phyloP scores from a whole-genome alignment of 2,888 invertebrate species.

The Drosophila anomalipes region DNA sequence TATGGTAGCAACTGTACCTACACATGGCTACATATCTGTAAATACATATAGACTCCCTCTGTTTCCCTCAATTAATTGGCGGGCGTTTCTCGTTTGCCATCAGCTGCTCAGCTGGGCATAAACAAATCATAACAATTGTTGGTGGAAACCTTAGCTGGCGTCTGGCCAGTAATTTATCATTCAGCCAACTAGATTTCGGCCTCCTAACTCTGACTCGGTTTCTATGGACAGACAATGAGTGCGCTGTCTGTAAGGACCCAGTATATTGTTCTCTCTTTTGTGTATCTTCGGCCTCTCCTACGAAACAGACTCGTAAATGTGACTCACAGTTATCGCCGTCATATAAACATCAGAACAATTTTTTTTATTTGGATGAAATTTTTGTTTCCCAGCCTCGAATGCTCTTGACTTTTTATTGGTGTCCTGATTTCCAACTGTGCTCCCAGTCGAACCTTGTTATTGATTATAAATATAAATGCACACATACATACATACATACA shows the following conservation, averaged over 20 bases:
- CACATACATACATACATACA: not conserved
- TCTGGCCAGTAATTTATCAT: constrained; percentile 74
- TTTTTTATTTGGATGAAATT: constrained; percentile 72
- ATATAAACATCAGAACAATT: constrained; percentile 58
- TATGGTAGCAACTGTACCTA: constrained; percentile 51
- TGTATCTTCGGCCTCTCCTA: constrained; percentile 20
- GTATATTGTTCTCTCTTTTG: constrained; percentile 39
- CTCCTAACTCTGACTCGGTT: constrained; percentile 22
- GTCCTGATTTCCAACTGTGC: constrained; percentile 79
- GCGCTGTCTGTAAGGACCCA: constrained; percentile 28
- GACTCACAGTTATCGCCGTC: constrained; percentile 47
- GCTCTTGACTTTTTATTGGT: constrained; percentile 60
- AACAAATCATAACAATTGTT: constrained; percentile 75
- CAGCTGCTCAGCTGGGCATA: constrained; percentile 59
- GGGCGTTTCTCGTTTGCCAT: constrained; percentile 59
- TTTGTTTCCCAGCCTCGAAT: constrained; percentile 43
- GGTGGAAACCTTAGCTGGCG: constrained; percentile 28
- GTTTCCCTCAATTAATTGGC: constrained; percentile 48
- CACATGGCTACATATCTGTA: not conserved
- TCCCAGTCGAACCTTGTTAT: constrained; percentile 56
- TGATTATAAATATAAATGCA: constrained; percentile 60
- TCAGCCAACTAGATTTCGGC: constrained; percentile 60
- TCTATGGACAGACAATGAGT: constrained; percentile 33
- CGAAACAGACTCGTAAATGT: constrained; percentile 28
- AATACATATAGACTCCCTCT: not conserved